Evolutionary conservation across 2,113 vertebrate species (phyloP).

Genomic region (Pterocles orientalis): DNA sequence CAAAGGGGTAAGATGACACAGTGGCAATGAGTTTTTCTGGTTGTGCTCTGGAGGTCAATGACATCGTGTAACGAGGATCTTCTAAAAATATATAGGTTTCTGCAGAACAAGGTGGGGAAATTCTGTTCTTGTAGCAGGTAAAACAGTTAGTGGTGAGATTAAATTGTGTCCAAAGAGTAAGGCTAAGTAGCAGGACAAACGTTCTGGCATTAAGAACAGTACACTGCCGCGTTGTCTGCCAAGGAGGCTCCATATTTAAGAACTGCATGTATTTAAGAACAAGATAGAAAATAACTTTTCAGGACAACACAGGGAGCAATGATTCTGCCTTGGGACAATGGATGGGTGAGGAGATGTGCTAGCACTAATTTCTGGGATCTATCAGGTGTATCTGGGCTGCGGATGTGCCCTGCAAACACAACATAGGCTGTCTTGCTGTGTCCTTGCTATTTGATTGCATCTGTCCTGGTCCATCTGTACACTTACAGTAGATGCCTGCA

Average conservation of each 20-base stretch:
- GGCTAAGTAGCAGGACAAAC: not conserved
- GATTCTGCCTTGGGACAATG: not conserved
- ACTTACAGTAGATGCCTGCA: not conserved
- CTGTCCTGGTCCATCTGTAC: not conserved
- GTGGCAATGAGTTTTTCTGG: not conserved
- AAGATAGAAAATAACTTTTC: not conserved
- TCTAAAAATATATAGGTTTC: not conserved
- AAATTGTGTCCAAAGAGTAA: not conserved
- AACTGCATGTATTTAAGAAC: not conserved
- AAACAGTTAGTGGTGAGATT: not conserved
- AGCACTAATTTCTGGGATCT: not conserved
- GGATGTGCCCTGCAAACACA: not conserved
- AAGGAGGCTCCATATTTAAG: not conserved
- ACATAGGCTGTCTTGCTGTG: not conserved
- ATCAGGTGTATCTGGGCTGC: not conserved
- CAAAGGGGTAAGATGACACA: not conserved
- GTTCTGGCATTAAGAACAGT: not conserved
- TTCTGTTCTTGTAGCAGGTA: not conserved
- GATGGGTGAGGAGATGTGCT: not conserved
- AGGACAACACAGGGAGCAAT: not conserved
- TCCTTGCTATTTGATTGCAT: no score
- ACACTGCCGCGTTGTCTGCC: not conserved
- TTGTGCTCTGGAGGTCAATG: not conserved
- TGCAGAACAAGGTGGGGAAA: not conserved
- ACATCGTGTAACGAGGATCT: fast-evolving